phyloP scores from a whole-genome alignment of 64 coral and sea anemone genomes.

The Dendrophyllia cribrosa region DNA sequence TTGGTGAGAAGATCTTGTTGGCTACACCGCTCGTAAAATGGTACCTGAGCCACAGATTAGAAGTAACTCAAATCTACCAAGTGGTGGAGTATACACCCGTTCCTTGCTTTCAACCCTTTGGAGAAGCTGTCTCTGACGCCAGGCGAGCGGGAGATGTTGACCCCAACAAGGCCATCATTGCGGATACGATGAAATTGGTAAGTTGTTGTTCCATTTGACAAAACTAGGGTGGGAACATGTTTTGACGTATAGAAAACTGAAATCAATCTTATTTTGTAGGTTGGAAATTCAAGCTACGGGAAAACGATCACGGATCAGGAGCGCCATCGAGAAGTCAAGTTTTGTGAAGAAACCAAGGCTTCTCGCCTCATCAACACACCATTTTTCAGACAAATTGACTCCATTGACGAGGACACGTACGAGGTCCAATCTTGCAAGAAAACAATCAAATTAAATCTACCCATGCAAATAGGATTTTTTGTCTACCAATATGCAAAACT shows the following conservation, averaged over 20 bases:
- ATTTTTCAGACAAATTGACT: not conserved
- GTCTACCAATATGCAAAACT: slow-evolving; percentile 43
- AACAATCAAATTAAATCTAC: not conserved
- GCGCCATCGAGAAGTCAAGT: not conserved
- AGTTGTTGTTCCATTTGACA: no score
- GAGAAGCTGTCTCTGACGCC: slow-evolving; percentile 47
- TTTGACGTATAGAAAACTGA: no score
- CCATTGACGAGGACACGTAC: not conserved
- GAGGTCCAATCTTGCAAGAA: slow-evolving; percentile 22
- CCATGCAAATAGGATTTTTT: not conserved
- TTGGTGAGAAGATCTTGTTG: slow-evolving; percentile 50
- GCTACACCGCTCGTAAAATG: slow-evolving; percentile 37
- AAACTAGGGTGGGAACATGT: no score
- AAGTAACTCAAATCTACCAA: slow-evolving; percentile 39
- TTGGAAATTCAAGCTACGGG: not conserved
- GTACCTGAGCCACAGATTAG: slow-evolving; percentile 56
- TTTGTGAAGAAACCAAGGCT: not conserved
- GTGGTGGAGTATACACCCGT: slow-evolving; percentile 45
- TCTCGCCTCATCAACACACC: not conserved
- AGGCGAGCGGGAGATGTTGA: slow-evolving; percentile 49
- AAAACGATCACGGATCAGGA: slow-evolving; percentile 45
- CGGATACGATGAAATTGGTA: slow-evolving; percentile 47
- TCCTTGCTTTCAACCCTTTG: slow-evolving; percentile 50
- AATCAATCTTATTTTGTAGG: no score
- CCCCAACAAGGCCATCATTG: slow-evolving; percentile 28